A percentile compares a stretch with the other conserved stretches of the same genome.
These are phyloP conservation scores for Drosophila bocqueti DNA, from an alignment of 1,140 invertebrate genomes.

Conservation along the genomic window DNA sequence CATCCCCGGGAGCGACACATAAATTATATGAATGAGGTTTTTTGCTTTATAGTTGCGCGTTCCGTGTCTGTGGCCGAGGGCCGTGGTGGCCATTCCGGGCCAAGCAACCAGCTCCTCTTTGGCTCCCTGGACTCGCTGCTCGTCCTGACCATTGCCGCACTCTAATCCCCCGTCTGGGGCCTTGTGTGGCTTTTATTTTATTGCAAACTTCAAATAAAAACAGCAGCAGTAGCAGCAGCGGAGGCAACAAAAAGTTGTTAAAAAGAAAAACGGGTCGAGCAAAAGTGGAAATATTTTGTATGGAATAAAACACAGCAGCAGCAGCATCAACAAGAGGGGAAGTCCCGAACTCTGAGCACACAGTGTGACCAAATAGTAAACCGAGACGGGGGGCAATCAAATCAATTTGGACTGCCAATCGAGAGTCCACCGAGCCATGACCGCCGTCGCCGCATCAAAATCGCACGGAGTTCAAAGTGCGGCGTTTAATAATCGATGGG, in stretches of 20 bases:
- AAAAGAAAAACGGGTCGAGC: slow-evolving; percentile 33
- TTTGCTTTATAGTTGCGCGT: slow-evolving; percentile 63
- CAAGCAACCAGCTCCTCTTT: slow-evolving; percentile 12
- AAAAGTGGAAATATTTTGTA: slow-evolving; percentile 37
- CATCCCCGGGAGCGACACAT: slow-evolving; percentile 39
- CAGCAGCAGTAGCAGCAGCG: slow-evolving; percentile 2
- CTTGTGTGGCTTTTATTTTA: slow-evolving; percentile 64
- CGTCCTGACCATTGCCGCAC: slow-evolving; percentile 8
- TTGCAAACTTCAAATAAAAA: slow-evolving; percentile 64
- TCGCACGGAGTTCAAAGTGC: slow-evolving; percentile 12
- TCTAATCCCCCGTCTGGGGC: slow-evolving; percentile 42
- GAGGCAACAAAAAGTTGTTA: slow-evolving; percentile 41
- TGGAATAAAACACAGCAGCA: slow-evolving; percentile 31
- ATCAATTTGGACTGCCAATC: slow-evolving; percentile 34
- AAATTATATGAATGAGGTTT: slow-evolving; percentile 61
- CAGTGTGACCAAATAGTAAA: slow-evolving; percentile 18
- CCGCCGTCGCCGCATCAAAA: slow-evolving; percentile 25
- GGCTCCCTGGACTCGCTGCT: not conserved
- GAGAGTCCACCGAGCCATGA: slow-evolving; percentile 42
- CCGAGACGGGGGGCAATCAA: slow-evolving; percentile 29
- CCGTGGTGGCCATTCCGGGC: slow-evolving; percentile 39
- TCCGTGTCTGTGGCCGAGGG: slow-evolving; percentile 59
- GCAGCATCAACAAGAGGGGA: slow-evolving; percentile 5
- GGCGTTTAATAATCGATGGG: slow-evolving; percentile 46
- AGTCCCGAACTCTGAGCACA: not conserved